These are phyloP conservation scores for Drosophila kanekoi DNA, from an alignment of 2,888 invertebrate genomes.

Conservation along the genomic window DNA sequence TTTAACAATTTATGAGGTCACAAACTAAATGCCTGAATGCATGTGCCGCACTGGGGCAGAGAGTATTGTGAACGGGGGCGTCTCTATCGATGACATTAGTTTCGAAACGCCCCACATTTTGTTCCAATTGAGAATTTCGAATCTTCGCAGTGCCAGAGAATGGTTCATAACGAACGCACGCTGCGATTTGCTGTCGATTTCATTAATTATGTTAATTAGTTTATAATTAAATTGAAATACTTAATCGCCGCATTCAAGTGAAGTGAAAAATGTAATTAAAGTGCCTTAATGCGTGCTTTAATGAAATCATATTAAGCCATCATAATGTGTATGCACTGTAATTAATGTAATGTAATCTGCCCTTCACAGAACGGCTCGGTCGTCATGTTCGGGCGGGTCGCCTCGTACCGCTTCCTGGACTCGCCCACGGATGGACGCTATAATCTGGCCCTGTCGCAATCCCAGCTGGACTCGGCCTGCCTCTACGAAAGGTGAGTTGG, in stretches of 20 bases:
- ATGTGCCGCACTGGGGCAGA: not conserved
- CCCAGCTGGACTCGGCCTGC: slow-evolving; percentile 90
- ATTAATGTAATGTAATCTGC: slow-evolving; percentile 19
- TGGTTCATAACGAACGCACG: slow-evolving; percentile 42
- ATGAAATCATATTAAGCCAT: slow-evolving; percentile 37
- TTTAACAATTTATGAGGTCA: not conserved
- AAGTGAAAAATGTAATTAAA: slow-evolving; percentile 27
- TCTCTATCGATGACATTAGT: slow-evolving; percentile 46
- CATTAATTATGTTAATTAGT: slow-evolving; percentile 27
- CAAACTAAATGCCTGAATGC: not conserved
- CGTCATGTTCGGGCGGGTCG: slow-evolving; percentile 94
- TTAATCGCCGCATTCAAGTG: not conserved
- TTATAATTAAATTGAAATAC: too few species aligned
- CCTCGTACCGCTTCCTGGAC: slow-evolving; percentile 94
- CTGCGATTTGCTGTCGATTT: slow-evolving; percentile 2
- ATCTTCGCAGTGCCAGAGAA: slow-evolving; percentile 54
- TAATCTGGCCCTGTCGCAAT: slow-evolving; percentile 91
- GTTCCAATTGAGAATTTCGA: slow-evolving; percentile 35
- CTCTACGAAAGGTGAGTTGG: slow-evolving; percentile 91
- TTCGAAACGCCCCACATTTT: slow-evolving; percentile 74
- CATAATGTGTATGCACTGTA: not conserved
- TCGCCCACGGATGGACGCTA: slow-evolving; percentile 92
- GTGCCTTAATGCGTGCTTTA: slow-evolving; percentile 37
- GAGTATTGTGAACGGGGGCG: slow-evolving; percentile 57
- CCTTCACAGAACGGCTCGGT: slow-evolving; percentile 90